Conservation (phyloP, 35 echinoderm and acorn worm genomes). For the Heliocidaris erythrogramma region DNA sequence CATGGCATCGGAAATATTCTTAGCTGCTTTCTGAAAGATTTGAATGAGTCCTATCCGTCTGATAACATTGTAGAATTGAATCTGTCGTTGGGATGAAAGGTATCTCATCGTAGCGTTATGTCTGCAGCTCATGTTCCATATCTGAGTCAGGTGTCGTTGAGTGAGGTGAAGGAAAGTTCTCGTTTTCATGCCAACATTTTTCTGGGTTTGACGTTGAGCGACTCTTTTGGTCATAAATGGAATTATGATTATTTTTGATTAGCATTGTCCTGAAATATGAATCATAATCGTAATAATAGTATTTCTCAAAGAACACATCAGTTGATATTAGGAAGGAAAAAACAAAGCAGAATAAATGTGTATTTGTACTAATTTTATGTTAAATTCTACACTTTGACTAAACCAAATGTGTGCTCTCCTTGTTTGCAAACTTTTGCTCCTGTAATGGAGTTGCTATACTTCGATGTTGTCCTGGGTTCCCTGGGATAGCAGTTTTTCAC, state of each 20-base stretch:
- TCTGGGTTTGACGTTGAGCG: not conserved
- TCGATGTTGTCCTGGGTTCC: too few relatives aligned
- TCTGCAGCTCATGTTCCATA: not conserved
- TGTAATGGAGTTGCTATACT: too few relatives aligned
- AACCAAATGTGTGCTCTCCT: too few relatives aligned
- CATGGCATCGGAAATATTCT: slow-evolving; percentile 8
- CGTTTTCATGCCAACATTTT: not conserved
- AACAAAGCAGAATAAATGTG: too few relatives aligned
- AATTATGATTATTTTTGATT: not conserved
- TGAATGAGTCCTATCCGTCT: not conserved
- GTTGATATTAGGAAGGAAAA: not conserved
- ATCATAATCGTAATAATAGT: not conserved
- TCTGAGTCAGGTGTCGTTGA: not conserved
- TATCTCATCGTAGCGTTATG: not conserved
- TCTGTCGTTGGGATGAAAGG: not conserved
- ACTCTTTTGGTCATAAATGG: not conserved
- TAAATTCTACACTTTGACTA: too few relatives aligned
- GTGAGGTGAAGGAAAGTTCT: not conserved
- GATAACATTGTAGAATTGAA: not conserved
- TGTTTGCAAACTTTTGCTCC: too few relatives aligned
- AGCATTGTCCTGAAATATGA: not conserved
- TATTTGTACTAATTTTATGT: too few relatives aligned
- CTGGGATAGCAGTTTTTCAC: too few relatives aligned
- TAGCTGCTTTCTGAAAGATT: not conserved
- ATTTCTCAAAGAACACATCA: not conserved